These are phyloP conservation scores for Nettapus auritus DNA, from an alignment of 2,113 vertebrate species.

Conservation along the genomic window DNA sequence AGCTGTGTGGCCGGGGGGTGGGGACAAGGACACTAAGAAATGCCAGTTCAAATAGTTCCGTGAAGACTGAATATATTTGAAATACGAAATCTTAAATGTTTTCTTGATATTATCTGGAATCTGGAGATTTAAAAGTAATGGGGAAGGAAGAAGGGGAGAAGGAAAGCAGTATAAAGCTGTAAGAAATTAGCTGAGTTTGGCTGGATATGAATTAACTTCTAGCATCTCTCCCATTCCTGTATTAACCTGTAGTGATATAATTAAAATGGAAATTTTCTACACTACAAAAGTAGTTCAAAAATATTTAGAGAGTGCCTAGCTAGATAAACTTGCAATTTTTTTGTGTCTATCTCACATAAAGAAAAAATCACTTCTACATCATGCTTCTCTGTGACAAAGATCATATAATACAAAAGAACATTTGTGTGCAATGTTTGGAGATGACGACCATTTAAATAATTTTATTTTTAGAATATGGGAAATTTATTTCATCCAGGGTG, in stretches of 20 bases:
- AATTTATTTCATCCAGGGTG: background rate
- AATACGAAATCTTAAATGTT: conserved; percentile 58
- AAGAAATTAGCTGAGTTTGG: conserved; percentile 73
- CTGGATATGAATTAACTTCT: conserved; percentile 72
- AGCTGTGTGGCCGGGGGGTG: conserved; percentile 83
- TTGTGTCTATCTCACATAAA: conserved; percentile 17
- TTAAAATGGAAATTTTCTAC: conserved; percentile 78
- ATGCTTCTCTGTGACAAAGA: background rate
- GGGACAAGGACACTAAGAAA: conserved; percentile 73
- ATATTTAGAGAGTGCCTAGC: conserved; percentile 63
- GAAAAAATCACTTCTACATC: background rate
- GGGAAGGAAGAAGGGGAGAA: background rate
- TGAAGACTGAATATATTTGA: conserved; percentile 60
- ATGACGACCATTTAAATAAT: background rate
- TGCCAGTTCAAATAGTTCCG: conserved; percentile 60
- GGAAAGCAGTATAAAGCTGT: conserved; percentile 27
- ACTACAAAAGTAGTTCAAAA: conserved; percentile 58
- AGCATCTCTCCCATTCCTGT: conserved; percentile 50
- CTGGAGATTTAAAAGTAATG: conserved; percentile 65
- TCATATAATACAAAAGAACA: background rate
- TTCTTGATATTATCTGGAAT: conserved; percentile 63
- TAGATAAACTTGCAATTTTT: conserved; percentile 30
- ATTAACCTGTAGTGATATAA: conserved; percentile 74
- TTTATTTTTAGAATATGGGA: background rate
- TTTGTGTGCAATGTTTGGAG: background rate